Base-by-base conservation (phyloP, 2,797 vertebrate species). In the Poecilia gillii region DNA sequence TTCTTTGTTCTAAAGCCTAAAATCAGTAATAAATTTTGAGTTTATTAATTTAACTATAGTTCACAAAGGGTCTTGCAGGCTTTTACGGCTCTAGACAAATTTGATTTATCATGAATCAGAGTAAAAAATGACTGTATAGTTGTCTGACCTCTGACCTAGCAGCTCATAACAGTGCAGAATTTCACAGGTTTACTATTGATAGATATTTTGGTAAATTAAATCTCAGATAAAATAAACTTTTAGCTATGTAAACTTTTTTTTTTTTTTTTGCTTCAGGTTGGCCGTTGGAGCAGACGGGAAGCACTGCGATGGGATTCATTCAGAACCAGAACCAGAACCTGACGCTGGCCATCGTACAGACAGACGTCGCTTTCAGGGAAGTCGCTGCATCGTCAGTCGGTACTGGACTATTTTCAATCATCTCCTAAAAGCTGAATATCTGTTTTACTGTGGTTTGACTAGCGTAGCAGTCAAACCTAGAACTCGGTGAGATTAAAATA, bases 261-360 rank as follows among this genome's bases (percentile, higher is more conserved):
- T 68, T 68, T 12, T 11, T n/a, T 71, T 45, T 36, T 45, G 12
- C 13, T 14, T 7, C 78, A 84, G 84, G 8, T 31, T 66, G 0
- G 33, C 76, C 46, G 8, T 33, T 55, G 78, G 7, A 72, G 45
- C 14, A 28, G 6, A 18, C 28, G 71, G 20, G 4, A 33, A 73
- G 80, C 39, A 31, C 49, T 82, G 41, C 8, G 25, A 95, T 95
- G 94, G 91, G 78, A 45, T 12, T 85, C 2, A 70, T 88, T 23
- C 86, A 82, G 74, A 89, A 89, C 73, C 88, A 89, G 74, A 95
- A 90, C 86, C 88, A 88, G 74, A 95, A 90, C 86, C 66, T 84
- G 79, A 88, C 89, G 57, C 20, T 73, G 79, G 84, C 45, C n/a
- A 49, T 45, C 18, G 55, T 79, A 68, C 74, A 77, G 75, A 89